phyloP scores from a whole-genome alignment of 2,113 vertebrate genomes.

The Delphinapterus leucas region DNA sequence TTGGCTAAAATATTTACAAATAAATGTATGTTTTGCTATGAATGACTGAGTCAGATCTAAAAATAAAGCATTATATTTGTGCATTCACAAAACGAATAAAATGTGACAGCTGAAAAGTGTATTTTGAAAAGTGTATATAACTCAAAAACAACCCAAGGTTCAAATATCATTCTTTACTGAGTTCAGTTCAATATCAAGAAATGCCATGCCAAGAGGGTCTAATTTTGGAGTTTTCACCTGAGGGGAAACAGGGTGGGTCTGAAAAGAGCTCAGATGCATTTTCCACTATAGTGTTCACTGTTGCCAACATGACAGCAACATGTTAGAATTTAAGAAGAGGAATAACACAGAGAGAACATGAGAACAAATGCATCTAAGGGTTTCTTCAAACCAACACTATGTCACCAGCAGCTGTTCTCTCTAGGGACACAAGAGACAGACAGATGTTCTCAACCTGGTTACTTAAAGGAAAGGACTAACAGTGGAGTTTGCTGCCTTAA shows the following conservation, averaged over 20 bases:
- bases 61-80: neutral
- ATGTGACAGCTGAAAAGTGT: neutral
- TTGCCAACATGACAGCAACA: neutral
- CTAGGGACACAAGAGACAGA: neutral
- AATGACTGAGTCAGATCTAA: neutral
- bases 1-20: neutral
- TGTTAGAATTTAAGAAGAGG: neutral
- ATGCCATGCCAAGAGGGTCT: neutral
- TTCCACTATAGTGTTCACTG: neutral
- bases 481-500: neutral
- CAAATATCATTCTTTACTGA: slow-evolving; percentile 31
- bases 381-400: neutral
- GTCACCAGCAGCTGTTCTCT: neutral
- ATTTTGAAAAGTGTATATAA: neutral
- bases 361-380: neutral
- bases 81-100: slow-evolving; percentile 14
- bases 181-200: slow-evolving; percentile 51
- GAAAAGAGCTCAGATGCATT: neutral
- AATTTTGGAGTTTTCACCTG: neutral
- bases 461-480: neutral
- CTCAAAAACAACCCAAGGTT: slow-evolving; percentile 34
- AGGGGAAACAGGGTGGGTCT: neutral
- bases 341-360: neutral
- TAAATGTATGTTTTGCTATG: neutral
- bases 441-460: neutral